These are phyloP conservation scores for Maniola jurtina DNA, from an alignment of 1,140 invertebrate species.

Conservation along the genomic window DNA sequence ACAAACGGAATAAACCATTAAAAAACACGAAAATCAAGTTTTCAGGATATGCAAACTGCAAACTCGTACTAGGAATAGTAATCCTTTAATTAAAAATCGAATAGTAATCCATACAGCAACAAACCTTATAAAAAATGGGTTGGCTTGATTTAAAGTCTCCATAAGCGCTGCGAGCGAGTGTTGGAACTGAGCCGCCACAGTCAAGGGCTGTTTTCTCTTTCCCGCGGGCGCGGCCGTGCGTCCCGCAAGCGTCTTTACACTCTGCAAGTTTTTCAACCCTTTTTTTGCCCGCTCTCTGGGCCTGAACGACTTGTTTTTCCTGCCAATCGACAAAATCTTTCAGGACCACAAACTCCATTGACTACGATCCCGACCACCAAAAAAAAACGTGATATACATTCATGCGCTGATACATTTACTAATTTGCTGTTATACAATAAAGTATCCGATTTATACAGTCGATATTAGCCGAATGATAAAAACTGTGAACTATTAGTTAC, in stretches of 20 bases:
- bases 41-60: no score
- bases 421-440: not conserved
- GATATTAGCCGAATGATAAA: conserved; percentile 7
- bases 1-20: no score
- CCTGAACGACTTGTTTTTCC: conserved; percentile 94
- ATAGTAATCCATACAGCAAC: not conserved
- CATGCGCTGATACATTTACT: conserved; percentile 10
- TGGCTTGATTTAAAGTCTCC: conserved; percentile 96
- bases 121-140: conserved; percentile 95
- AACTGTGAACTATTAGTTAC: conserved; percentile 14
- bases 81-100: no score
- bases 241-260: conserved; percentile 92
- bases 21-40: no score
- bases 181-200: conserved; percentile 96
- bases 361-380: conserved; percentile 16
- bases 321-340: conserved; percentile 61
- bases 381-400: conserved; percentile 12
- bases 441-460: not conserved
- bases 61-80: no score
- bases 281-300: conserved; percentile 89
- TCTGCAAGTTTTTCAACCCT: conserved; percentile 92
- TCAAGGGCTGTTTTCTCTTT: conserved; percentile 93
- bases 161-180: conserved; percentile 94
- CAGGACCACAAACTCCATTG: conserved; percentile 11
- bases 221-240: conserved; percentile 82